Evolutionary conservation across 2,113 vertebrate genomes (phyloP), one percentile per base, ranked within the genome.

Genomic region (Arizona elegans): DNA sequence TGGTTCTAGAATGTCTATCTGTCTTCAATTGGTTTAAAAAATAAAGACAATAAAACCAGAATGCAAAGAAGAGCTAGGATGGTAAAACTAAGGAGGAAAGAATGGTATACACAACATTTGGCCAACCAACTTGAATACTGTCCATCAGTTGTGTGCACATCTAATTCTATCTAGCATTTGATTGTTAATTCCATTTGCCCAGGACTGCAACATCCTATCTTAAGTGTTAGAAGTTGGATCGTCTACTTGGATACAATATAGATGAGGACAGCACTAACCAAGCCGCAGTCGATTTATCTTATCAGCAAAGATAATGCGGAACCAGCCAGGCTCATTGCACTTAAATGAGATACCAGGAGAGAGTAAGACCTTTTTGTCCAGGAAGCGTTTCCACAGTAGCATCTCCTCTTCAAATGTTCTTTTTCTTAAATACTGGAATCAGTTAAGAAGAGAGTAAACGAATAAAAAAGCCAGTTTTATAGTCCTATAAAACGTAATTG

Each of bases 291-390:
- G 97, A 70, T 97, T 96, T 43, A 97, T 97, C 91, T 98, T 96
- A 94, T 98, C 98, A 5, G 99, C 96, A 94, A 99, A 99, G 96
- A 99, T 96, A 19, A 99, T 95, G 29, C 99, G 98, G 96, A 99
- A 99, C 99, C 99, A 99, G 8, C 99, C 99, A 0, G 99, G 99
- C 24, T 98, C 98, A 86, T 97, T 96, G 92, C 99, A 99, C 91
- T 95, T 97, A 91, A 99, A 99, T 29, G 98, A 97, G 96, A 99
- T 98, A 43, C 99, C 99, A 0, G 96, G 98, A 94, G 97, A 98
- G 90, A 99, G 93, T 85, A 99, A 95, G 92, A 99, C 97, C 91
- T 98, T 99, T 96, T 99, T 98, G 58, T 97, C 97, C 94, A 99
- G 97, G 95, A 99, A 99, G 88, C 96, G 94, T 43, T 96, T 98